Percentiles rank a stretch among this genome's conserved stretches.
Conservation (phyloP, 2,113 vertebrate genomes). For the Sebastes schlegelii region DNA sequence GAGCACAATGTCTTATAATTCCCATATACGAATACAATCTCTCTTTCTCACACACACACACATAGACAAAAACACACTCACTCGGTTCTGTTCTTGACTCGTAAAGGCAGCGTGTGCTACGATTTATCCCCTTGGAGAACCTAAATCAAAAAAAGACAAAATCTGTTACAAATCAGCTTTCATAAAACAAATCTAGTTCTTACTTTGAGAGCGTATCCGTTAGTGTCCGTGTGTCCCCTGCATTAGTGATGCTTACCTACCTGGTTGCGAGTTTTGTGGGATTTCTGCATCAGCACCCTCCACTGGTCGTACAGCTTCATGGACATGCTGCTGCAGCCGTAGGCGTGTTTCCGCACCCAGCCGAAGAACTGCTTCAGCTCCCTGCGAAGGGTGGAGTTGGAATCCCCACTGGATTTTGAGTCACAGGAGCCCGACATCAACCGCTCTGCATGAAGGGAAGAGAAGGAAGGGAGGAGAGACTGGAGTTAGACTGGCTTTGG, state of each 20-base stretch:
- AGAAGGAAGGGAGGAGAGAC: background rate
- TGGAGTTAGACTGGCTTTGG: background rate
- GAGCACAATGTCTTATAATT: slow-evolving; percentile 59
- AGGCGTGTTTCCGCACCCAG: slow-evolving; percentile 96
- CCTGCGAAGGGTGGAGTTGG: slow-evolving; percentile 93
- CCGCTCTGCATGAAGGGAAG: slow-evolving; percentile 78
- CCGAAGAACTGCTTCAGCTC: slow-evolving; percentile 99
- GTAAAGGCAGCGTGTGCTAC: slow-evolving; percentile 81
- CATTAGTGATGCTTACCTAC: slow-evolving; percentile 89
- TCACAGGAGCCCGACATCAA: slow-evolving; percentile 89
- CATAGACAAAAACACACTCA: slow-evolving; percentile 52
- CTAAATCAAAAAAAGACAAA: slow-evolving; percentile 82
- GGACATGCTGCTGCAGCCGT: slow-evolving; percentile 95
- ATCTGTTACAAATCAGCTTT: slow-evolving; percentile 49
- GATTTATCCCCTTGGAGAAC: slow-evolving; percentile 97
- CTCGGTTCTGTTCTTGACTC: slow-evolving; percentile 59
- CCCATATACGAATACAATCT: slow-evolving; percentile 62
- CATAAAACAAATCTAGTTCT: background rate
- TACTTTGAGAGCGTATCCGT: background rate
- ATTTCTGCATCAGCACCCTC: slow-evolving; percentile 98
- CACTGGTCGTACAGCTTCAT: slow-evolving; percentile 99
- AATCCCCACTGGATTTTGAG: slow-evolving; percentile 91
- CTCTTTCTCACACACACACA: slow-evolving; percentile 45
- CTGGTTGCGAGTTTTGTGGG: slow-evolving; percentile 98
- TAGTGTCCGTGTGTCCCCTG: slow-evolving; percentile 14